A percentile compares a stretch with the other conserved stretches of the same genome.
These are phyloP conservation scores for Neosilurus mollespiculum DNA, from an alignment of 2,797 vertebrate genomes.

Conservation along the genomic window DNA sequence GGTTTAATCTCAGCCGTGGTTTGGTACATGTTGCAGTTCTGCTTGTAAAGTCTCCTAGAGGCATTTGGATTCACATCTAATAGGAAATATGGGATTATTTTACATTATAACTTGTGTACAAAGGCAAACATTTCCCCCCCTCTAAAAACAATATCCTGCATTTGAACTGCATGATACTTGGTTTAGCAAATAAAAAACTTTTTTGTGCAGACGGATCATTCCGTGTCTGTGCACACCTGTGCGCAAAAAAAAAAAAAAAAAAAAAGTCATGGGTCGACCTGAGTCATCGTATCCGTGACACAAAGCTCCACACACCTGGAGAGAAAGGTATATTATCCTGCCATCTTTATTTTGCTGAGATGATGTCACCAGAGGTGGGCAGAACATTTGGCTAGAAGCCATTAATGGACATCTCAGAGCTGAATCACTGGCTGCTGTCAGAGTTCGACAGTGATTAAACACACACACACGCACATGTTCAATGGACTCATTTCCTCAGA, in stretches of 20 bases:
- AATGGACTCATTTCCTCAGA: constrained; percentile 11
- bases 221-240: constrained; percentile 4
- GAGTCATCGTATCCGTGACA: background rate
- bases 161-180: background rate
- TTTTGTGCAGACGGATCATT: background rate
- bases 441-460: constrained; percentile 17
- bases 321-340: background rate
- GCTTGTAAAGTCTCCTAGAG: background rate
- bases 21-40: background rate
- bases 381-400: constrained; percentile 17
- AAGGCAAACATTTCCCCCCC: background rate
- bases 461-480: background rate
- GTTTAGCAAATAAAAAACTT: background rate
- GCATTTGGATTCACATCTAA: background rate
- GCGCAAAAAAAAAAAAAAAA: background rate
- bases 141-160: background rate
- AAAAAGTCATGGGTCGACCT: background rate
- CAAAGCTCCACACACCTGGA: background rate
- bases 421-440: constrained; percentile 18
- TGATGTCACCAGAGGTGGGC: constrained; percentile 5
- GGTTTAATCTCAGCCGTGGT: background rate
- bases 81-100: background rate
- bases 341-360: background rate
- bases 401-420: constrained; percentile 8
- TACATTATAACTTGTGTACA: background rate